Percentiles rank a stretch among this genome's conserved stretches.
These are phyloP conservation scores for Burhinus oedicnemus DNA, from an alignment of 2,113 vertebrate genomes.

Conservation along the genomic window DNA sequence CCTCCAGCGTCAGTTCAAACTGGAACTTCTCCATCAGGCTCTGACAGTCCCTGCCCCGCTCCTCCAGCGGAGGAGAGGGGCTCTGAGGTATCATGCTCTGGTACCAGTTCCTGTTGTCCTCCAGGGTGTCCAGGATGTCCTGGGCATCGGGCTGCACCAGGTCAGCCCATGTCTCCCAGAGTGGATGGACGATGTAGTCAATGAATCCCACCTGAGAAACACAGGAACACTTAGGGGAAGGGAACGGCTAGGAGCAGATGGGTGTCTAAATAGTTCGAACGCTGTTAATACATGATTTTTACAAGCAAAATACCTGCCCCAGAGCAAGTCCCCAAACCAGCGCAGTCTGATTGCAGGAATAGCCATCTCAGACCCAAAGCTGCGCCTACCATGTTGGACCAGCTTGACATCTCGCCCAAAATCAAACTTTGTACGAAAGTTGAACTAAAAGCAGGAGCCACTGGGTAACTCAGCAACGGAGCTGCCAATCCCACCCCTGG, in stretches of 20 bases:
- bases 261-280: rapidly evolving
- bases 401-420: neutral
- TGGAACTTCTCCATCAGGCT: slow-evolving; percentile 89
- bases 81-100: slow-evolving; percentile 99
- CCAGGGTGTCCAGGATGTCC: slow-evolving; percentile 96
- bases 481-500: neutral
- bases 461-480: rapidly evolving
- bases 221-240: neutral
- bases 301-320: neutral
- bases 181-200: slow-evolving; percentile 95
- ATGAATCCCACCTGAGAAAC: slow-evolving; percentile 91
- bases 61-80: slow-evolving; percentile 91
- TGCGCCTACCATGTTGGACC: rapidly evolving
- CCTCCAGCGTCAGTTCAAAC: slow-evolving; percentile 93
- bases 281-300: rapidly evolving
- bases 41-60: slow-evolving; percentile 81
- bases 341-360: rapidly evolving
- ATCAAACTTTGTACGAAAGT: neutral
- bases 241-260: rapidly evolving
- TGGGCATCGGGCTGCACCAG: slow-evolving; percentile 97
- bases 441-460: neutral
- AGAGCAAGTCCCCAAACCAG: neutral
- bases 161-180: slow-evolving; percentile 99
- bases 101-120: slow-evolving; percentile 99
- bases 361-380: neutral